Percentiles rank a stretch among this genome's conserved stretches.
Evolutionary conservation across 2,888 invertebrate genomes (phyloP).

Genomic region (Buathra laborator): DNA sequence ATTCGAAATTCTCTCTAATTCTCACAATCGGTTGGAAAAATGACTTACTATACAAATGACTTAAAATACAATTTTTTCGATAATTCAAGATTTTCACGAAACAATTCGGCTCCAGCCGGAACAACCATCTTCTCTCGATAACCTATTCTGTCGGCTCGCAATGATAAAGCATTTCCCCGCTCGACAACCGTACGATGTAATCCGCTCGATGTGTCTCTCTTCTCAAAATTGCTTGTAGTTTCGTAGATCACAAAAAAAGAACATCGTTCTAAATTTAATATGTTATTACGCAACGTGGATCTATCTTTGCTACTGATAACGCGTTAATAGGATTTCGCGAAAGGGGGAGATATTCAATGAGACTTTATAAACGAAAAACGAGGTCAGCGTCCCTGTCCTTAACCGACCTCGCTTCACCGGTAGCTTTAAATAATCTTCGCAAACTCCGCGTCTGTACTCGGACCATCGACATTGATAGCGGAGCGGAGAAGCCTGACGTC

Average conservation of each 20-base stretch:
- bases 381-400: constrained; percentile 56
- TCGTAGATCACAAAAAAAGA: neutral
- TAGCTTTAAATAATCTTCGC: constrained; percentile 36
- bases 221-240: no score
- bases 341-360: neutral
- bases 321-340: neutral
- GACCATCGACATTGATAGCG: constrained; percentile 48
- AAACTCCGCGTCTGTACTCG: neutral
- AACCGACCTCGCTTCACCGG: constrained; percentile 43
- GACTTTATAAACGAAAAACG: constrained; percentile 24
- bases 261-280: neutral
- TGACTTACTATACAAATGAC: no score
- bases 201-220: no score
- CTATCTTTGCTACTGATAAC: neutral
- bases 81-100: no score
- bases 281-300: neutral
- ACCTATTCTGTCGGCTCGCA: no score
- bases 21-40: no score
- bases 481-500: constrained; percentile 19
- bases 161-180: no score
- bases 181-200: no score
- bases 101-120: no score
- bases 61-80: no score
- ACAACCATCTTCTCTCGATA: no score
- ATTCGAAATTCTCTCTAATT: no score